phyloP scores from a whole-genome alignment of 2,888 invertebrate species.

The Onchidella celtica region DNA sequence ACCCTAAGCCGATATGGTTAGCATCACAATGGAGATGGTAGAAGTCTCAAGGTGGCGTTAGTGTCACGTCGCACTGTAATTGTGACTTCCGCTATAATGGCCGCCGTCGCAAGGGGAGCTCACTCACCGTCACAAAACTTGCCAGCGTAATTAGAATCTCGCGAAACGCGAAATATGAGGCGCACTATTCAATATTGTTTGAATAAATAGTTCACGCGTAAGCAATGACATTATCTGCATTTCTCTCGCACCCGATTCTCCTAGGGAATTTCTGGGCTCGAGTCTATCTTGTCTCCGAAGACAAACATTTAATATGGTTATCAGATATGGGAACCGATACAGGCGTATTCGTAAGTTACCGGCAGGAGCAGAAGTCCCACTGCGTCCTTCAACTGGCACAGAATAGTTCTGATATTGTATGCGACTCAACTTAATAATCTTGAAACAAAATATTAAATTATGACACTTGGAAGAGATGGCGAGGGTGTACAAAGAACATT shows the following conservation, averaged over 20 bases:
- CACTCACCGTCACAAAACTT: constrained; percentile 47
- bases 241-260: constrained; percentile 14
- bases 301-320: constrained; percentile 20
- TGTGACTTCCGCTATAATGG: constrained; percentile 41
- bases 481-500: too few species aligned
- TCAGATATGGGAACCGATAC: constrained; percentile 20
- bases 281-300: neutral
- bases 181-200: constrained; percentile 56
- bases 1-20: constrained; percentile 42
- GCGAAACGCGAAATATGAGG: constrained; percentile 57
- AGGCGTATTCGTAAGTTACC: constrained; percentile 42
- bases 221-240: constrained; percentile 51
- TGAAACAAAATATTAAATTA: constrained; percentile 35
- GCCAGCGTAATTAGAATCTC: constrained; percentile 54
- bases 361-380: neutral
- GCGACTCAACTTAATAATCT: too few species aligned
- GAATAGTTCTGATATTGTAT: constrained; percentile 16
- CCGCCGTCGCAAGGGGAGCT: constrained; percentile 32
- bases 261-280: neutral
- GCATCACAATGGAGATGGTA: constrained; percentile 44
- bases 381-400: constrained; percentile 9
- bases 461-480: too few species aligned
- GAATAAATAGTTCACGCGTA: constrained; percentile 54
- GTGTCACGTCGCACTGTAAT: constrained; percentile 39
- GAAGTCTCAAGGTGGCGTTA: constrained; percentile 30